These are phyloP conservation scores for Mythimna pallens DNA, from an alignment of 2,888 invertebrate genomes.

Conservation along the genomic window DNA sequence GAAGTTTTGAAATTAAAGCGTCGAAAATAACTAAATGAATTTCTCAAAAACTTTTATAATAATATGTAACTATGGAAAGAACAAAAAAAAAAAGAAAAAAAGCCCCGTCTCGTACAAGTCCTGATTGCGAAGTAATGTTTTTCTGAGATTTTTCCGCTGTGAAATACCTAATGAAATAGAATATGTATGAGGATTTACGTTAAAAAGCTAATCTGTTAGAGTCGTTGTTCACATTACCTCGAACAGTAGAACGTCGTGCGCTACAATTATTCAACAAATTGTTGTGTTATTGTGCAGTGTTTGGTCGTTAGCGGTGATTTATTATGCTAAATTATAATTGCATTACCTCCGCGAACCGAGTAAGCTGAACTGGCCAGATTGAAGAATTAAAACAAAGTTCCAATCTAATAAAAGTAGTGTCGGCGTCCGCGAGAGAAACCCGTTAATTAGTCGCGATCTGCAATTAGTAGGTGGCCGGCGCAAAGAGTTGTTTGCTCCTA, in stretches of 20 bases:
- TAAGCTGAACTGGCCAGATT: slow-evolving; percentile 51
- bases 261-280: slow-evolving; percentile 32
- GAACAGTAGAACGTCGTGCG: slow-evolving; percentile 22
- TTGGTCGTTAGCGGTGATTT: slow-evolving; percentile 55
- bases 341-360: slow-evolving; percentile 42
- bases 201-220: slow-evolving; percentile 55
- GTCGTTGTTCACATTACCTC: slow-evolving; percentile 48
- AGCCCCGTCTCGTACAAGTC: slow-evolving; percentile 16
- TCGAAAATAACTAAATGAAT: not conserved
- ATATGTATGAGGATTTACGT: slow-evolving; percentile 61
- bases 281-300: slow-evolving; percentile 38
- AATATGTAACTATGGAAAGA: not conserved
- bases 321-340: slow-evolving; percentile 65
- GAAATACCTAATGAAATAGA: slow-evolving; percentile 61
- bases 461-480: slow-evolving; percentile 65
- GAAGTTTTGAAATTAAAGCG: not conserved
- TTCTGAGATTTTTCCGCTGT: slow-evolving; percentile 47
- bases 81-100: slow-evolving; percentile 10
- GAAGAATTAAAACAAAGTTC: slow-evolving; percentile 57
- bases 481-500: slow-evolving; percentile 65
- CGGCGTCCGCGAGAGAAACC: slow-evolving; percentile 46
- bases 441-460: slow-evolving; percentile 63
- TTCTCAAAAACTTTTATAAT: not conserved
- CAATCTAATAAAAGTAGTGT: slow-evolving; percentile 61
- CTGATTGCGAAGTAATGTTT: slow-evolving; percentile 46